These are phyloP conservation scores for Enteromius viviparus DNA, from an alignment of 2,797 vertebrate species.

Conservation along the genomic window DNA sequence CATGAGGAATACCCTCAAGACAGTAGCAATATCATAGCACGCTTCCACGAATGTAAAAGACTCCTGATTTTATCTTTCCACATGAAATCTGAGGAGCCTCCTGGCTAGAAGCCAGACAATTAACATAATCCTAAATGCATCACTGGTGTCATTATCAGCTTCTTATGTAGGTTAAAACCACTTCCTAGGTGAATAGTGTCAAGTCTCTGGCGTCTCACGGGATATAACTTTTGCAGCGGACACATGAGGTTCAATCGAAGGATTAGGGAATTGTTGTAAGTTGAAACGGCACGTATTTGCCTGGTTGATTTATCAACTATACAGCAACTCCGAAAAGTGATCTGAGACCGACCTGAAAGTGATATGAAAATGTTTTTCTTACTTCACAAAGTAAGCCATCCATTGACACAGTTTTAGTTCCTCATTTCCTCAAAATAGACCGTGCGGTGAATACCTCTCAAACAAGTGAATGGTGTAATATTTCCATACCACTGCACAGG, in stretches of 20 bases:
- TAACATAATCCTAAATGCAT: conserved; percentile 13
- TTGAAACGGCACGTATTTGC: background rate
- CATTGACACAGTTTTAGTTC: conserved; percentile 61
- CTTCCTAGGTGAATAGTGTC: conserved; percentile 18
- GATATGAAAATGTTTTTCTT: conserved; percentile 71
- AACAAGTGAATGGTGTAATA: conserved; percentile 46
- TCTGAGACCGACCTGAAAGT: conserved; percentile 55
- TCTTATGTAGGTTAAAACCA: conserved; percentile 30
- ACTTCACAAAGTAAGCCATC: conserved; percentile 67
- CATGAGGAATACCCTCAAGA: conserved; percentile 15
- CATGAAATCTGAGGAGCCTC: conserved; percentile 12
- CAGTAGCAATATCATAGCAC: background rate
- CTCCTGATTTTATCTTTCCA: conserved; percentile 12
- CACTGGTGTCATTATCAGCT: conserved; percentile 28
- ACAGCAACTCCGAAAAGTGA: conserved; percentile 40
- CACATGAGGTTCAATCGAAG: background rate
- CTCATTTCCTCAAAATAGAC: conserved; percentile 66
- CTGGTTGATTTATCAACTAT: conserved; percentile 24
- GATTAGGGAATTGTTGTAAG: background rate
- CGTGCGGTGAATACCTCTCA: conserved; percentile 23
- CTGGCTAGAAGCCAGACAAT: conserved; percentile 19
- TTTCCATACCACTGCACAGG: conserved; percentile 39
- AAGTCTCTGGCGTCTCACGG: background rate
- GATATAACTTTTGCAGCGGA: background rate
- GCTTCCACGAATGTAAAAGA: background rate